phyloP scores from a whole-genome alignment of 2,113 vertebrate species.

The Ptilorrhoa leucosticta region DNA sequence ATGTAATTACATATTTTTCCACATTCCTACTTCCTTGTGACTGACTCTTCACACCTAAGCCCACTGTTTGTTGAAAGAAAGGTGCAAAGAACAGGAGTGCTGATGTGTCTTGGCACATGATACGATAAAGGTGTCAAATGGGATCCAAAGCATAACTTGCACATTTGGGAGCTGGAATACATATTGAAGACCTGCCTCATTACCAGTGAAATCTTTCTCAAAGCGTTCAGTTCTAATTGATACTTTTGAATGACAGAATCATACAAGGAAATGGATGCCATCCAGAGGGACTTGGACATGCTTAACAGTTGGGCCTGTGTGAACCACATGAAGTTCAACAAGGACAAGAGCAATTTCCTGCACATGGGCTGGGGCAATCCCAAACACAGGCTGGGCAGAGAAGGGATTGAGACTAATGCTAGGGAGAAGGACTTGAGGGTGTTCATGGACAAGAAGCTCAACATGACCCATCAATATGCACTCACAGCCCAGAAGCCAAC shows the following conservation, averaged over 20 bases:
- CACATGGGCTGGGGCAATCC: not conserved
- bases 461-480: not conserved
- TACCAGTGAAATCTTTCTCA: not conserved
- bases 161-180: not conserved
- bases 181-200: not conserved
- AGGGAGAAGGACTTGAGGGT: not conserved
- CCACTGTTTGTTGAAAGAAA: not conserved
- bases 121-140: fast-evolving
- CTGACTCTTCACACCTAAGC: not conserved
- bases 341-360: not conserved
- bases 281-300: not conserved
- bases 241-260: not conserved
- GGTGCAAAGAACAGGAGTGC: not conserved
- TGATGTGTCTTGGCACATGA: not conserved
- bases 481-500: not conserved
- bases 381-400: not conserved
- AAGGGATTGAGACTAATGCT: not conserved
- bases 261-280: not conserved
- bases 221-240: not conserved
- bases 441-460: not conserved
- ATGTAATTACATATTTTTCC: not conserved
- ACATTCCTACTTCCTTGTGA: not conserved
- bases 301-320: not conserved
- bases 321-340: not conserved
- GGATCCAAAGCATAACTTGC: not conserved